These are phyloP conservation scores for Anastrepha ludens DNA, from an alignment of 1,140 invertebrate species.

Conservation along the genomic window DNA sequence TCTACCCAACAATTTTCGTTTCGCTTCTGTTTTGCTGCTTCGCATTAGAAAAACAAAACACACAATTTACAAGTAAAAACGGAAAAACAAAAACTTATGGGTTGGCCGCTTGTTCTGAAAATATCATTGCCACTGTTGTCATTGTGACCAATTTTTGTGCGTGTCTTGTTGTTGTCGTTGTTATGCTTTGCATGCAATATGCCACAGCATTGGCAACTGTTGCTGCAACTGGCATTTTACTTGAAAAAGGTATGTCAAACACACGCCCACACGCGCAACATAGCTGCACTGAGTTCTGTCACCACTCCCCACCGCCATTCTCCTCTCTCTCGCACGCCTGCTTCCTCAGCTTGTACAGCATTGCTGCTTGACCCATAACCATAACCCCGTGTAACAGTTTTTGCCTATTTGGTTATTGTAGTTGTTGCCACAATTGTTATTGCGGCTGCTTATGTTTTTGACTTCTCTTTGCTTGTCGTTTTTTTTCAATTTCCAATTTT, in stretches of 20 bases:
- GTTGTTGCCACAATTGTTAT: background rate
- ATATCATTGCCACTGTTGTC: conserved; percentile 48
- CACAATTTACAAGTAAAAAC: background rate
- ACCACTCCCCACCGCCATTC: background rate
- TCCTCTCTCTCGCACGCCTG: background rate
- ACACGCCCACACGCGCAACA: conserved; percentile 8
- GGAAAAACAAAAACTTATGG: background rate
- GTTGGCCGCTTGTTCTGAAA: conserved; percentile 31
- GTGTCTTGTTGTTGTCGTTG: background rate
- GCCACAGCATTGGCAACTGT: background rate
- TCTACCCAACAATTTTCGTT: conserved; percentile 1
- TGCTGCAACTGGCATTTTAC: conserved; percentile 42
- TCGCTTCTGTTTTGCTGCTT: conserved; percentile 37
- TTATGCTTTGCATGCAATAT: conserved; percentile 39
- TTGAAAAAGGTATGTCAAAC: conserved; percentile 38
- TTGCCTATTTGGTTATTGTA: background rate
- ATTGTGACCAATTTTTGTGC: conserved; percentile 25
- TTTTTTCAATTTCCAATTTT: background rate
- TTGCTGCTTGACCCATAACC: conserved; percentile 44
- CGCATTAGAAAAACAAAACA: background rate
- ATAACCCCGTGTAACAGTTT: conserved; percentile 25
- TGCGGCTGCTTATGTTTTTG: background rate
- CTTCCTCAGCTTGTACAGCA: background rate
- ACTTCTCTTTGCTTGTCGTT: background rate
- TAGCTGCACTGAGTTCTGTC: background rate